phyloP scores from a whole-genome alignment of 1,140 invertebrate genomes.

The Euschistus heros region DNA sequence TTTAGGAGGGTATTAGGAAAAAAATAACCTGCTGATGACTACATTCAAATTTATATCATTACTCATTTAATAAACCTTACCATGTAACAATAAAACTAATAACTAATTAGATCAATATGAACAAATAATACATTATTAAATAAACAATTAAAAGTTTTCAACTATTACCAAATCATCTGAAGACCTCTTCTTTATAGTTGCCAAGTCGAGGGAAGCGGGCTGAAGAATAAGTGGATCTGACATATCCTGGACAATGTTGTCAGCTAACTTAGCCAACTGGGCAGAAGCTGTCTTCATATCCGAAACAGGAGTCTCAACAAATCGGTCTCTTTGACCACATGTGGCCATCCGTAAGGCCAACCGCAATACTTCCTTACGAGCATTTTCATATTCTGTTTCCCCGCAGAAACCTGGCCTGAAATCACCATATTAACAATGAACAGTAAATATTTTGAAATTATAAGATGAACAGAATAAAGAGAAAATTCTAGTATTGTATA shows the following conservation, averaged over 20 bases:
- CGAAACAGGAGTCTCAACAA: constrained; percentile 67
- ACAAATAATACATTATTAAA: too few species aligned
- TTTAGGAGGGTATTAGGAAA: too few species aligned
- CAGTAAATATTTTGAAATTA: too few species aligned
- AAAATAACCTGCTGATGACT: background rate
- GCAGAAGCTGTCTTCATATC: constrained; percentile 58
- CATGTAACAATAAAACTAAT: too few species aligned
- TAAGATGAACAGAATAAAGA: too few species aligned
- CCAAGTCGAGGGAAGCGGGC: constrained; percentile 73
- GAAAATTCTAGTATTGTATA: too few species aligned
- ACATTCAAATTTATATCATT: too few species aligned
- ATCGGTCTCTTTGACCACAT: constrained; percentile 72
- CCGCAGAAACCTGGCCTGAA: constrained; percentile 55
- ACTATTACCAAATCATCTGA: constrained; percentile 52
- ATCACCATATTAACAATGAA: background rate
- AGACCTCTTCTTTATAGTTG: constrained; percentile 72
- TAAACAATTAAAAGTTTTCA: too few species aligned
- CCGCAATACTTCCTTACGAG: constrained; percentile 59
- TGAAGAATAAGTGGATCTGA: constrained; percentile 79
- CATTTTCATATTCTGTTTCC: constrained; percentile 53
- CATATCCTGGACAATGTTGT: constrained; percentile 78
- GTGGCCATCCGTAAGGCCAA: constrained; percentile 75
- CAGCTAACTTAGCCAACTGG: constrained; percentile 62
- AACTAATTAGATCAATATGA: too few species aligned
- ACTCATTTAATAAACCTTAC: too few species aligned